phyloP scores from a whole-genome alignment of 2,113 vertebrate species.

The Oncorhynchus mykiss region DNA sequence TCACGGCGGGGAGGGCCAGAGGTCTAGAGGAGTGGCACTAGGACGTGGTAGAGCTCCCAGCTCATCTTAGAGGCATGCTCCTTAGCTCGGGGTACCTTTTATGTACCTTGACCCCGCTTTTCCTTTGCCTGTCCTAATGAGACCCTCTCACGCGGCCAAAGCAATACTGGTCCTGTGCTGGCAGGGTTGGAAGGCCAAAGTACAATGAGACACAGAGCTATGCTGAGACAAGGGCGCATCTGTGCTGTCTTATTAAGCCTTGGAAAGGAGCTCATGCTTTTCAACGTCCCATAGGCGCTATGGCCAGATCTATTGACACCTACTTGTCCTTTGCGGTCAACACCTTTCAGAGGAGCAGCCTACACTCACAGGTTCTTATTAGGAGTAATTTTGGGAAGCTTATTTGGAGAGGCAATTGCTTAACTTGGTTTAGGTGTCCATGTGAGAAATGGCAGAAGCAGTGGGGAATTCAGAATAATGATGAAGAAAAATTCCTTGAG shows the following conservation, averaged over 20 bases:
- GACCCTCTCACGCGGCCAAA: constrained; percentile 73
- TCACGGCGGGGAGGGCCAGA: constrained; percentile 90
- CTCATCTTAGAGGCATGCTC: constrained; percentile 89
- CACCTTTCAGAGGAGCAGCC: constrained; percentile 64
- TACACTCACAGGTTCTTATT: constrained; percentile 62
- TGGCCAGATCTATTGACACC: constrained; percentile 75
- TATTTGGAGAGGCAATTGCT: constrained; percentile 67
- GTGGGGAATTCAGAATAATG: constrained; percentile 38
- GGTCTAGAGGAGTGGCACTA: constrained; percentile 81
- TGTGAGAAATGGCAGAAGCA: constrained; percentile 23
- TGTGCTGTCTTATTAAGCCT: constrained; percentile 76
- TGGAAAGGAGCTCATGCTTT: constrained; percentile 70
- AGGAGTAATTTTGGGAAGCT: constrained; percentile 62
- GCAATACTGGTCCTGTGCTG: constrained; percentile 66
- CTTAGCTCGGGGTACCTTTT: constrained; percentile 89
- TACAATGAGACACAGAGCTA: constrained; percentile 72
- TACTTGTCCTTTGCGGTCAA: constrained; percentile 75
- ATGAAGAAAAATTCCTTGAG: constrained; percentile 53
- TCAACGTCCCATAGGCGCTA: constrained; percentile 62
- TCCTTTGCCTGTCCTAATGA: constrained; percentile 96
- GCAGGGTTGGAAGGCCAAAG: constrained; percentile 71
- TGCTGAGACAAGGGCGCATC: constrained; percentile 75
- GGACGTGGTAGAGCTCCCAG: constrained; percentile 77
- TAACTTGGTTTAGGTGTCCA: constrained; percentile 59
- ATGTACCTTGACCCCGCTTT: constrained; percentile 98